Base-by-base conservation (phyloP, 2,888 invertebrate species). In the Drosophila mettleri region DNA sequence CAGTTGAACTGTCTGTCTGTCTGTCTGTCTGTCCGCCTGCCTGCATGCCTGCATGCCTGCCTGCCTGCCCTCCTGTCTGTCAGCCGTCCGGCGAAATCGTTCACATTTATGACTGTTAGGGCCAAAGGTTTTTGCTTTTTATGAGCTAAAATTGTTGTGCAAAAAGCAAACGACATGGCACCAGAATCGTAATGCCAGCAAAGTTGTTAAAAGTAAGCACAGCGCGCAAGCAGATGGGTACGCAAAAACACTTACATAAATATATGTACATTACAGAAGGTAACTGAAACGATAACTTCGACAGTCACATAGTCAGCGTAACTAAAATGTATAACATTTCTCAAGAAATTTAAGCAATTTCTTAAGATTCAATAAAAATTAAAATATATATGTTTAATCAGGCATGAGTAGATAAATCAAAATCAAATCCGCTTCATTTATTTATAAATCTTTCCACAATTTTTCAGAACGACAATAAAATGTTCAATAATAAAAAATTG, bases 41-140 rank as follows among this genome's bases (percentile, higher is more conserved):
- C n/a, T n/a, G n/a, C n/a, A n/a, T 12, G n/a, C 48, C 48, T 33
- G 46, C 27, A 53, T 16, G 45, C 9, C 24, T 29, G 31, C 1
- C 46, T 29, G 5, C 20, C 39, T 39, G 39, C 6, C 20, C 12
- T 43, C 51, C 54, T 46, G 46, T 48, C 60, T 58, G 68, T 18
- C 39, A 27, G 52, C 41, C 57, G 75, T 66, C 71, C 73, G 31
- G 69, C 46, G 61, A 59, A 69, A 79, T 76, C 80, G 74, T 74
- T 77, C 74, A 62, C 80, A 82, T 80, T 80, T 79, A 80, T 74
- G 82, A 69, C 79, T 79, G 67, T 59, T 60, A 77, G 80, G 80
- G 83, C 80, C 83, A 80, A 80, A 80, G 80, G 80, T 80, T 74
- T 78, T 71, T 62, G 63, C 64, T 66, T 79, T 81, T 76, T 81